Evolutionary conservation across 2,888 invertebrate species (phyloP).

Genomic region (Adineta ricciae): DNA sequence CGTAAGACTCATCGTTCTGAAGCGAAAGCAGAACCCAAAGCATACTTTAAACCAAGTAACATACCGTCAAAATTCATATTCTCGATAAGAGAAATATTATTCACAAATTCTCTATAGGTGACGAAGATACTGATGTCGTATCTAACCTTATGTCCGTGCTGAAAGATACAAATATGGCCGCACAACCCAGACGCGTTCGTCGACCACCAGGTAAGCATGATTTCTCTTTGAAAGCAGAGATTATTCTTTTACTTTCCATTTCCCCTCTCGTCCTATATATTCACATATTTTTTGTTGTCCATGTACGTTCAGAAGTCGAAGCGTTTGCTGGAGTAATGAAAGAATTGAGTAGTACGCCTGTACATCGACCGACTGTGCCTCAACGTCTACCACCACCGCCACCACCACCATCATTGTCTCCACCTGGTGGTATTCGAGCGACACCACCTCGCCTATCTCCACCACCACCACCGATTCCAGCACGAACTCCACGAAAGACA

Average conservation of each 20-base stretch:
- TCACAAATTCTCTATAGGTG: not conserved
- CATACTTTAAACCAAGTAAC: not conserved
- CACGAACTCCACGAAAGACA: not conserved
- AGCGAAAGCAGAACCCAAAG: not conserved
- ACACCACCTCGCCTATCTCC: not conserved
- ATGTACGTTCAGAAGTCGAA: not conserved
- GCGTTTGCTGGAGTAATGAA: not conserved
- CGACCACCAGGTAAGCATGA: not conserved
- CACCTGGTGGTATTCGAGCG: not conserved
- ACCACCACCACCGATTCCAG: not conserved
- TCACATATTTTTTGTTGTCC: not conserved
- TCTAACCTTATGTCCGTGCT: not conserved
- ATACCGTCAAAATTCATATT: not conserved
- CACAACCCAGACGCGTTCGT: not conserved
- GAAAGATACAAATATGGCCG: not conserved
- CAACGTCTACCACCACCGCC: not conserved
- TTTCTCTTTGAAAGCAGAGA: not conserved
- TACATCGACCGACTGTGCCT: not conserved
- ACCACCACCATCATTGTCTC: not conserved
- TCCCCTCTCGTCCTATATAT: not conserved
- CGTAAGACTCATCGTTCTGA: not conserved
- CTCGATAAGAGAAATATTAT: not conserved
- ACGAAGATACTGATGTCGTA: slow-evolving; percentile 18
- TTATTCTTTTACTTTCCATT: not conserved
- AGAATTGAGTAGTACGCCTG: not conserved